Evolutionary conservation across 2,113 vertebrate genomes (phyloP), one percentile per base, ranked within the genome.

Genomic region (Myrmophylax atrothorax): DNA sequence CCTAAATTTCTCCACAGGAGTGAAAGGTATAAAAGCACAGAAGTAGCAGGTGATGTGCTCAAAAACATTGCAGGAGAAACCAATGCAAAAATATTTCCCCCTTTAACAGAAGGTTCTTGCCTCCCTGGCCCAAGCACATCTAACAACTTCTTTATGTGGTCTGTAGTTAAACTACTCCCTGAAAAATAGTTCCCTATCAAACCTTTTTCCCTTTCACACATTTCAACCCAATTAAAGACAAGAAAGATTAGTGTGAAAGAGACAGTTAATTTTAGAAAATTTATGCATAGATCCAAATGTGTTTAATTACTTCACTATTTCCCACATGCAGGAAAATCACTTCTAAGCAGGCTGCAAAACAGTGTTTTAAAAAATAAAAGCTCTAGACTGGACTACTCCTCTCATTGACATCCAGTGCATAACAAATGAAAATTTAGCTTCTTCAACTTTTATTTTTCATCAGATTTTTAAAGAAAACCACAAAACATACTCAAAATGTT

Each of bases 181-280:
- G 95, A 96, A 97, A 98, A 98, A 97, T 42, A 97, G 89, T 87
- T 97, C 78, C 81, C 49, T 92, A 97, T 98, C 97, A 97, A 98
- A 96, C 82, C 94, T 90, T 92, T 96, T 96, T 98, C 91, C 84
- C 93, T 97, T 98, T 98, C 98, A 98, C 98, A 98, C 98, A 97
- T 98, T 98, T 98, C 98, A 98, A 97, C 96, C 96, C 98, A 98
- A 98, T 98, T 98, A 98, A 97, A 98, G 97, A 98, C 96, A 97
- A 98, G 98, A 97, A 97, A 98, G 97, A 98, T 97, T 97, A 97
- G 98, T 98, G 98, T 97, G 98, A 98, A 98, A 98, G 94, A 98
- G 97, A 96, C 70, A 97, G 97, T 97, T 98, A 98, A 98, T 98
- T 98, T 98, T 98, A 98, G 98, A 98, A 98, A 98, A 98, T 98